phyloP scores from a whole-genome alignment of 1,140 invertebrate species.

The Drosophila melanica region DNA sequence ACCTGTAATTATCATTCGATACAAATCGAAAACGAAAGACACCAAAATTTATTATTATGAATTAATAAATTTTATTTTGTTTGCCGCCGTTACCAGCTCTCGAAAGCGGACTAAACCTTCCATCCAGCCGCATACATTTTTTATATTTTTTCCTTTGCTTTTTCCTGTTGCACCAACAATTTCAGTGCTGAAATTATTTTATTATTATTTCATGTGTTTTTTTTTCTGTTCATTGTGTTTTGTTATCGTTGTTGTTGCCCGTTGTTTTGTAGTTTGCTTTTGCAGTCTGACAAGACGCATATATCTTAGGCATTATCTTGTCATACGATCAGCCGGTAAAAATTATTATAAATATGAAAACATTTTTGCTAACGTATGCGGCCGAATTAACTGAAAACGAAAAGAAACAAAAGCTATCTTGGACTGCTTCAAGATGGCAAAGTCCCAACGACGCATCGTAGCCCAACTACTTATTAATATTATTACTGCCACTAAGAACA shows the following conservation, averaged over 20 bases:
- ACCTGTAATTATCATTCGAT: conserved; percentile 78
- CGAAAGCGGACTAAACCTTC: conserved; percentile 17
- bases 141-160: conserved; percentile 18
- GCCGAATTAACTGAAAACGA: conserved; percentile 39
- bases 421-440: conserved; percentile 1
- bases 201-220: conserved; percentile 32
- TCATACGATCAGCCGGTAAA: conserved; percentile 67
- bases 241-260: conserved; percentile 35
- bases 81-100: conserved; percentile 30
- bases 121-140: conserved; percentile 37
- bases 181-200: conserved; percentile 50
- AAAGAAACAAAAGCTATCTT: conserved; percentile 21
- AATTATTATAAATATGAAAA: conserved; percentile 41
- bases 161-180: conserved; percentile 26
- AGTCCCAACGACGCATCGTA: neutral
- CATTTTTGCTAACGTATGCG: conserved; percentile 23
- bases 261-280: conserved; percentile 43
- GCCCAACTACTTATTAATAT: neutral
- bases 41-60: conserved; percentile 79
- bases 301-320: conserved; percentile 75
- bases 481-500: neutral
- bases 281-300: conserved; percentile 67
- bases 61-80: conserved; percentile 75
- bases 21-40: conserved; percentile 78
- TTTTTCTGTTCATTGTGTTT: conserved; percentile 37